These are phyloP conservation scores for Hedychridium roseum DNA, from an alignment of 2,888 invertebrate species.

Conservation along the genomic window DNA sequence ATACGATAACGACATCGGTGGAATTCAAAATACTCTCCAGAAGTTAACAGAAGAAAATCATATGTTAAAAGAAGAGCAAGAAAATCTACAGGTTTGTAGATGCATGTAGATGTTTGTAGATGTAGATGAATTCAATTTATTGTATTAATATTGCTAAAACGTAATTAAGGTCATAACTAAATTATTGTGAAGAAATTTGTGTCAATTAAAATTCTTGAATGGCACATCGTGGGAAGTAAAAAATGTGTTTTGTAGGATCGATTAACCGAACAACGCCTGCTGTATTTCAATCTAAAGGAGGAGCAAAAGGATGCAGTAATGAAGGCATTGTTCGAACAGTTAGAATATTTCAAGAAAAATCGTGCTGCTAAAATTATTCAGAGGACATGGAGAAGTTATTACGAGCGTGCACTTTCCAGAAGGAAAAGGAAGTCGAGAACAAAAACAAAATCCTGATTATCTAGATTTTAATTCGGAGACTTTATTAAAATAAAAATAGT, in stretches of 20 bases:
- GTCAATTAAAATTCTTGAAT: background rate
- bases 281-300: conserved; percentile 39
- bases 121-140: too few relatives aligned
- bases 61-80: conserved; percentile 26
- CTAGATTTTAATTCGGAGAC: too few relatives aligned
- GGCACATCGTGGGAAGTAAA: too few relatives aligned
- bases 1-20: conserved; percentile 45
- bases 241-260: conserved; percentile 29
- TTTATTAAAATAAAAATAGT: too few relatives aligned
- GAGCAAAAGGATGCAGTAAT: conserved; percentile 42
- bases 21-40: conserved; percentile 34
- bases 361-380: conserved; percentile 55
- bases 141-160: too few relatives aligned
- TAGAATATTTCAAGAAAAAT: conserved; percentile 46
- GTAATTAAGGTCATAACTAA: too few relatives aligned
- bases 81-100: conserved; percentile 36
- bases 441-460: too few relatives aligned
- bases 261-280: conserved; percentile 32
- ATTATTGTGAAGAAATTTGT: background rate
- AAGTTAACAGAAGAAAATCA: conserved; percentile 30
- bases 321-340: conserved; percentile 34
- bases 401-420: conserved; percentile 31
- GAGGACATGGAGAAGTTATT: conserved; percentile 47
- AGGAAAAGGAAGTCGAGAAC: conserved; percentile 46
- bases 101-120: too few relatives aligned